Evolutionary conservation across 2,797 vertebrate genomes (phyloP).

Genomic region (Kryptolebias ocellatus): DNA sequence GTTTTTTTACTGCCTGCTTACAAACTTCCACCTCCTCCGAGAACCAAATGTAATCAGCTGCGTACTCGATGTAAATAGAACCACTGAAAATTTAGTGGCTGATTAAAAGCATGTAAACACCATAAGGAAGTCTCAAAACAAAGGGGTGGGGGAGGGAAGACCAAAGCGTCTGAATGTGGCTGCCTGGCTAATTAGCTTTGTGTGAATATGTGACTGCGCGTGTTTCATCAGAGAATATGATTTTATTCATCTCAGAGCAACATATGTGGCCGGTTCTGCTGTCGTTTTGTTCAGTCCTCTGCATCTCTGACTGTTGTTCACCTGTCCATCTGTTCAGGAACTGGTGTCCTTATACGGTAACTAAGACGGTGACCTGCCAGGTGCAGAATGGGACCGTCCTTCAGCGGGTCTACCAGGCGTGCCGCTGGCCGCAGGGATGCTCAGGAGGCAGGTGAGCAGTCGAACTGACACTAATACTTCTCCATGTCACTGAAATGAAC

Average conservation of each 20-base stretch:
- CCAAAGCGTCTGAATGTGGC: constrained; percentile 27
- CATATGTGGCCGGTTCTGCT: background rate
- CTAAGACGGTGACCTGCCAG: constrained; percentile 90
- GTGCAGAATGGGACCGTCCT: constrained; percentile 93
- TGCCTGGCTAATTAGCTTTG: constrained; percentile 46
- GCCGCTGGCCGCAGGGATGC: constrained; percentile 93
- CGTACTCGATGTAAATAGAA: constrained; percentile 69
- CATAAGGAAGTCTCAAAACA: constrained; percentile 66
- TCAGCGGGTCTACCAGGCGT: constrained; percentile 92
- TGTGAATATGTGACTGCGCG: constrained; percentile 9
- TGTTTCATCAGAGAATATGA: constrained; percentile 16
- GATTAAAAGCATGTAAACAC: constrained; percentile 77
- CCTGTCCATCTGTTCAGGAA: constrained; percentile 80
- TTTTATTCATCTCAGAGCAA: constrained; percentile 24
- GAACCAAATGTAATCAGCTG: constrained; percentile 56
- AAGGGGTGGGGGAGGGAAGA: constrained; percentile 34
- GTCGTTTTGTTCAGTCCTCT: constrained; percentile 6
- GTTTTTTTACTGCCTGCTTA: constrained; percentile 28
- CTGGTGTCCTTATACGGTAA: constrained; percentile 93
- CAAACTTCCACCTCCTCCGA: constrained; percentile 38
- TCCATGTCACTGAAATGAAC: background rate
- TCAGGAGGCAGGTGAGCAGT: constrained; percentile 87
- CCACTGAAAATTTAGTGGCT: constrained; percentile 54
- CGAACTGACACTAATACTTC: no score
- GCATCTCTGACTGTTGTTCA: constrained; percentile 13